These are phyloP conservation scores for Nephila pilipes DNA, from an alignment of 1,140 invertebrate species.

Conservation along the genomic window DNA sequence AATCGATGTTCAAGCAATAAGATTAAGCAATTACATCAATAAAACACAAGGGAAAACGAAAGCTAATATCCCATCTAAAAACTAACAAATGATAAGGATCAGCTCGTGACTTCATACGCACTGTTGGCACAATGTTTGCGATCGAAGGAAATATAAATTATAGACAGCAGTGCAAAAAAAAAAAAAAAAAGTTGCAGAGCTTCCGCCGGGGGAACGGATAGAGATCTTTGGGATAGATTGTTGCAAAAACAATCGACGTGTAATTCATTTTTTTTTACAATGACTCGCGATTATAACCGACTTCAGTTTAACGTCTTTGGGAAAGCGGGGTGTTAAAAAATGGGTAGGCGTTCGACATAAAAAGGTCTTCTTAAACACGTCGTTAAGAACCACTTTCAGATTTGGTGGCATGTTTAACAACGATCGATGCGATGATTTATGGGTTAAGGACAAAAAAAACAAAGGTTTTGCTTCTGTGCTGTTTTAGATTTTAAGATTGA, in stretches of 20 bases:
- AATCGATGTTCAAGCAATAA: not conserved
- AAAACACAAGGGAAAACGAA: constrained; percentile 28
- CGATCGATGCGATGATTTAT: not conserved
- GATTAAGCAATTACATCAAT: constrained; percentile 47
- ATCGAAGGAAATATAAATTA: constrained; percentile 41
- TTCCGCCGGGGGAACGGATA: constrained; percentile 17
- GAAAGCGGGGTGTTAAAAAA: constrained; percentile 40
- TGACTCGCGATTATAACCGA: not conserved
- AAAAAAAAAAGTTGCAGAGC: not conserved
- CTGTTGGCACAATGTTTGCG: constrained; percentile 25
- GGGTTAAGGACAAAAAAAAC: not conserved
- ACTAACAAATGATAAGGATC: constrained; percentile 24
- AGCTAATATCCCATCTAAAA: constrained; percentile 9
- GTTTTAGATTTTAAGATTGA: too few species aligned
- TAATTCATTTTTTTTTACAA: constrained; percentile 13
- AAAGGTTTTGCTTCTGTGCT: not conserved
- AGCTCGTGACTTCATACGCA: not conserved
- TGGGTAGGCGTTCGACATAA: constrained; percentile 10
- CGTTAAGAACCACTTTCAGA: not conserved
- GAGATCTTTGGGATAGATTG: constrained; percentile 2
- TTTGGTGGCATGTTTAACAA: not conserved
- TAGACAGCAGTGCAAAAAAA: not conserved
- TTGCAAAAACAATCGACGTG: constrained; percentile 13
- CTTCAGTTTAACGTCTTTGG: not conserved
- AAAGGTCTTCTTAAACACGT: not conserved